Evolutionary conservation across 2,888 invertebrate species (phyloP).

Genomic region (Clistopyga incitator): DNA sequence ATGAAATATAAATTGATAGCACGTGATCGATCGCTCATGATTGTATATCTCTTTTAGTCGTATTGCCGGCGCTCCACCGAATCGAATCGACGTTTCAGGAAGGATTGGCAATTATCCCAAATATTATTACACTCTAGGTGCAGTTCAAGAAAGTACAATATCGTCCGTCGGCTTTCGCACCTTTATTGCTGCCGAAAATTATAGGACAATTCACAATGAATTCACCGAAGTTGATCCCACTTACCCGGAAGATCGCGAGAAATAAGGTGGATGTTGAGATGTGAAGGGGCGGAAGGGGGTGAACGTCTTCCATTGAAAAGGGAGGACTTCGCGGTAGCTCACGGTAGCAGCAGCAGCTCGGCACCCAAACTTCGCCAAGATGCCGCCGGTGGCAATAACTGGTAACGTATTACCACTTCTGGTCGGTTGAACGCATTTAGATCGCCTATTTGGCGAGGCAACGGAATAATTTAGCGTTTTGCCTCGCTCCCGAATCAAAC

Average conservation of each 20-base stretch:
- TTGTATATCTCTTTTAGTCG: neutral
- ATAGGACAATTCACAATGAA: slow-evolving; percentile 27
- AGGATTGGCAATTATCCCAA: neutral
- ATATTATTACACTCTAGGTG: neutral
- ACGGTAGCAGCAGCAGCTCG: slow-evolving; percentile 39
- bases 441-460: slow-evolving; percentile 81
- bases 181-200: neutral
- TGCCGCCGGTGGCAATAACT: slow-evolving; percentile 80
- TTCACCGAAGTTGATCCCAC: slow-evolving; percentile 27
- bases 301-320: neutral
- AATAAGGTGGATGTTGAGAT: neutral
- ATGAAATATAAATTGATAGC: slow-evolving; percentile 11
- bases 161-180: neutral
- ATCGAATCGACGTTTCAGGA: neutral
- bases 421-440: slow-evolving; percentile 81
- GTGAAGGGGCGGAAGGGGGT: neutral
- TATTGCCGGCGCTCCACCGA: neutral
- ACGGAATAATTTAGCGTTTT: slow-evolving; percentile 80
- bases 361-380: slow-evolving; percentile 73
- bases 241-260: slow-evolving; percentile 19
- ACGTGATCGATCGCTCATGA: slow-evolving; percentile 17
- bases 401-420: slow-evolving; percentile 81
- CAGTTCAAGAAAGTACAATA: neutral
- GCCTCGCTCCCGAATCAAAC: slow-evolving; percentile 68
- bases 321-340: slow-evolving; percentile 2